Evolutionary conservation across 2,113 vertebrate genomes (phyloP), one percentile per base, ranked within the genome.

Genomic region (Caretta caretta): DNA sequence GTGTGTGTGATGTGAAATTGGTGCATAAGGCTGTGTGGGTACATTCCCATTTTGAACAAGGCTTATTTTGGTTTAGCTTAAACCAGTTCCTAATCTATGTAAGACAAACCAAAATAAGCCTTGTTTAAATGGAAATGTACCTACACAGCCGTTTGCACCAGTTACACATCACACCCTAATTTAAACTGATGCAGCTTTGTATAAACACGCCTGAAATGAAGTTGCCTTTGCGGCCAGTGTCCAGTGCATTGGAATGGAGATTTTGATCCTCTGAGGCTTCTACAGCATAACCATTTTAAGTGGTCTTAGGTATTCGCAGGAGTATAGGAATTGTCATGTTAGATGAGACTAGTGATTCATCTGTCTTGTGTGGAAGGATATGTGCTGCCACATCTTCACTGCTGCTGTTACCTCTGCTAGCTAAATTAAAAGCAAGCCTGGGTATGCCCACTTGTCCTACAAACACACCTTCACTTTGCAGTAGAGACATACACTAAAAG

Each of bases 81-180:
- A 35, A 53, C 50, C 5, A 2, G 5, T 38, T 12, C 49, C 14
- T 29, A 38, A 29, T 19, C 38, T 13, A 38, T 75, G 9, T 31
- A 27, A 27, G 42, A 7, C 17, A 75, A 5, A 57, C 17, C 31
- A 7, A 78, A 27, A n/a, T 17, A 5, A 11, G 14, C 75, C 9
- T 19, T 38, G 46, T 76, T 54, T 13, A 46, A 54, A 46, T 29
- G 24, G 75, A 57, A 25, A 78, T 20, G 14, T 49, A 6, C 3
- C 5, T 16, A 49, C 16, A 17, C 2, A 38, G 14, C 84, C 31
- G 9, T 82, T 27, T 72, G 31, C 53, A 59, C n/a, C 46, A 62
- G 1, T 29, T 6, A 38, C 82, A 0, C 54, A 3, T 46, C 9
- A 10, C 17, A 4, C 81, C 82, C 42, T 42, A 0, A 0, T 76